Evolutionary conservation across 2,797 vertebrate species (phyloP).

Genomic region (Mionectes olivaceus): DNA sequence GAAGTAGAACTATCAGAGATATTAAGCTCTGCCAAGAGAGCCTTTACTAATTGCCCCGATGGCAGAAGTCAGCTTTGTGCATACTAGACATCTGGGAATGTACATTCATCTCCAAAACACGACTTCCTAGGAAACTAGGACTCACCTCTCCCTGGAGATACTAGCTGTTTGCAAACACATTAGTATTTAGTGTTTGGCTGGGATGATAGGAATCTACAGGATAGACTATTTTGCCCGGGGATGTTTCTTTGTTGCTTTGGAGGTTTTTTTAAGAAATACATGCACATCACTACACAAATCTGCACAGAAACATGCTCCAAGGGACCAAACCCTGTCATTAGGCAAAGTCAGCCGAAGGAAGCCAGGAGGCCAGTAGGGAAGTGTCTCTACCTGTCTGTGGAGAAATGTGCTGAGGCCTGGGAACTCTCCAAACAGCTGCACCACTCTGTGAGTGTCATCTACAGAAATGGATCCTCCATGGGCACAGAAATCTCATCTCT

Average conservation of each 20-base stretch:
- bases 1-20: background rate
- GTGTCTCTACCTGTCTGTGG: background rate
- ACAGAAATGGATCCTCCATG: background rate
- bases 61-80: background rate
- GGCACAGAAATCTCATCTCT: background rate
- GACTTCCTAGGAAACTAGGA: background rate
- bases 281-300: background rate
- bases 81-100: background rate
- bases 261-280: background rate
- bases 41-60: background rate
- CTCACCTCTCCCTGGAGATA: background rate
- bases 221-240: background rate
- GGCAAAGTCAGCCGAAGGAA: constrained; percentile 35
- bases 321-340: background rate
- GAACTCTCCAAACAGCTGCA: constrained; percentile 44
- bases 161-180: background rate
- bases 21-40: background rate
- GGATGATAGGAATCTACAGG: background rate
- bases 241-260: background rate
- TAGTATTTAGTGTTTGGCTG: background rate
- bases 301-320: background rate
- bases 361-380: background rate
- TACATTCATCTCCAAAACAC: background rate
- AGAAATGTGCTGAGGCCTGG: background rate
- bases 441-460: background rate